phyloP scores from a whole-genome alignment of 1,140 invertebrate species.

The Anastatus disparis region DNA sequence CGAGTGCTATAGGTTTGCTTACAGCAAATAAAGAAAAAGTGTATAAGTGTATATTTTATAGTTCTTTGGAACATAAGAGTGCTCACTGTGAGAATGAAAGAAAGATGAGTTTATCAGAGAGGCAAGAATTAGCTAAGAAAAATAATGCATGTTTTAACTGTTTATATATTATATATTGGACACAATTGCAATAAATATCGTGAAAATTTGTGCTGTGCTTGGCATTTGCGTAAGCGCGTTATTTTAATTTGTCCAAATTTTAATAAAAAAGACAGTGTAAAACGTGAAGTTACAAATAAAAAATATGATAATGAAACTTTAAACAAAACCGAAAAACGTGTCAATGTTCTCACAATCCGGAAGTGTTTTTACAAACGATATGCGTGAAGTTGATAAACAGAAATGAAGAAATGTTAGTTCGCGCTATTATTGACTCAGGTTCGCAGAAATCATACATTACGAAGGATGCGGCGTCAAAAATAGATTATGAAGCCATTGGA shows the following conservation, averaged over 20 bases:
- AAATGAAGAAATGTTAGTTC: slow-evolving; percentile 6
- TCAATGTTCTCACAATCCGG: neutral
- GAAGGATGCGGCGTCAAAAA: too few relatives aligned
- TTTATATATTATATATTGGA: too few relatives aligned
- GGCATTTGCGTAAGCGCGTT: slow-evolving; percentile 7
- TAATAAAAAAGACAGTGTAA: neutral
- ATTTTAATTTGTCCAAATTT: slow-evolving; percentile 22
- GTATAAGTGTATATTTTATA: slow-evolving; percentile 37
- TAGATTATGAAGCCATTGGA: too few relatives aligned
- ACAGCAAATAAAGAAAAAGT: slow-evolving; percentile 23
- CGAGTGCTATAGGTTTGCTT: too few relatives aligned
- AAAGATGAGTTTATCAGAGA: slow-evolving; percentile 23
- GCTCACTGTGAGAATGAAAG: slow-evolving; percentile 22
- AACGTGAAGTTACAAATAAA: neutral
- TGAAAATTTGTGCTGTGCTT: slow-evolving; percentile 8
- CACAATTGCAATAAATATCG: slow-evolving; percentile 19
- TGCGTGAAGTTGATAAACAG: slow-evolving; percentile 4
- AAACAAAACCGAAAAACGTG: neutral
- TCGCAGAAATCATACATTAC: too few relatives aligned
- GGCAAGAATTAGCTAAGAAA: too few relatives aligned
- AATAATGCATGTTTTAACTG: too few relatives aligned
- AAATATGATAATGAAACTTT: too few relatives aligned
- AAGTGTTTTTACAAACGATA: too few relatives aligned
- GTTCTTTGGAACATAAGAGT: neutral
- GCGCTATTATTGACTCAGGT: slow-evolving; percentile 38